Evolutionary conservation across 2,797 vertebrate species (phyloP), one percentile per base, ranked within the genome.

Genomic region (Buceros bicornis): DNA sequence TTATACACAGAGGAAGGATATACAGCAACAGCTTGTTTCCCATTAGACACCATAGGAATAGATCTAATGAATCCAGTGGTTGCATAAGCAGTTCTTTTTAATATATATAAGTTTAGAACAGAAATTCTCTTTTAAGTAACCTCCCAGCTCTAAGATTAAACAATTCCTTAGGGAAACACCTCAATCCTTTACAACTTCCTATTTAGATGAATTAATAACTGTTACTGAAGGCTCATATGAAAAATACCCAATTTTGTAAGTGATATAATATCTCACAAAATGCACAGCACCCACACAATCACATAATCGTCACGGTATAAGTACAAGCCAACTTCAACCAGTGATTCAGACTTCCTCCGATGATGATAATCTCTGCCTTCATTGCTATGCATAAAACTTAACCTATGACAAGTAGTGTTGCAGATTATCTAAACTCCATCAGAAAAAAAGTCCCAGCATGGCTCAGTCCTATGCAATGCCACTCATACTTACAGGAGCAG

Each of bases 391-490:
- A 37, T 45, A 84, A 79, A 83, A 77, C 16, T 56, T 66, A 92
- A 92, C 71, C 60, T 50, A 13, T 4, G 1, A 35, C 10, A 56
- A 58, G 3, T 2, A 1, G 24, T 5, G 66, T 0, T 2, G 0
- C 22, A 85, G 9, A 21, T 5, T 33, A 33, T 10, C 60, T 16
- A 21, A 45, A 26, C 4, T 14, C 11, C 16, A n/a, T 40, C 4
- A 4, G 0, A 7, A 65, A 91, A 93, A 80, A 53, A 0, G 50
- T 0, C 13, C 16, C 21, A 16, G 50, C 54, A 4, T 1, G 0
- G 3, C 16, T 43, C 16, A 57, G 4, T 1, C 6, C 10, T 12
- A 1, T 1, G 0, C 2, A 57, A 2, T 12, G 29, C n/a, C 67
- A 40, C 57, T 67, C 12, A 3, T 43, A 42, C 42, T 79, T 76